Evolutionary conservation across 2,797 vertebrate genomes (phyloP), one percentile per base, ranked within the genome.

Genomic region (Gymnodraco acuticeps): DNA sequence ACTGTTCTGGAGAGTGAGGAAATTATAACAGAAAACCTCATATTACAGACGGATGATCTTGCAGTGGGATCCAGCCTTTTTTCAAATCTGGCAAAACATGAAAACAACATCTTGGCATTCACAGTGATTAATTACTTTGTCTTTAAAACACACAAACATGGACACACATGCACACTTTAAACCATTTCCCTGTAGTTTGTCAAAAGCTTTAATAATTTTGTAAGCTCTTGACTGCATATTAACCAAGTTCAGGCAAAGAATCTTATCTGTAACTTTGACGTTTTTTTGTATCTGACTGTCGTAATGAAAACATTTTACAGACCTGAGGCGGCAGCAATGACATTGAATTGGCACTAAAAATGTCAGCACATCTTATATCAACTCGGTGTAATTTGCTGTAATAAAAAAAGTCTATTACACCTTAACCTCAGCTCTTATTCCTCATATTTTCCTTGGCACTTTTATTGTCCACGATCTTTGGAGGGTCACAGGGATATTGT

Each of bases 91-190:
- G 54, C 62, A 68, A 61, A 59, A 56, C 71, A 77, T 79, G 17
- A 77, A 79, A 70, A 64, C 54, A 55, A 41, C 61, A 73, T 41
- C 55, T 70, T 83, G 84, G 76, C 80, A 38, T 19, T 52, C 52
- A 11, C 7, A 1, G 4, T 70, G 62, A 80, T 81, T 77, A 62
- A 78, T 83, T 77, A 75, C 53, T 54, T 16, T 2, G 1, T 45
- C 47, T 80, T 59, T 54, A 46, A 53, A 41, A 50, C 33, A 15
- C 11, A 13, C 20, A 27, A 5, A 53, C 51, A 54, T 9, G 31
- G 41, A 59, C 2, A 33, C 11, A 20, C 23, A n/a, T n/a, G 15
- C 38, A 19, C 60, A 42, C 27, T 27, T 27, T 27, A 27, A 27
- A 27, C 27, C 27, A 27, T 27, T 5, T 27, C 27, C 27, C 27